Percentiles rank a stretch among this genome's conserved stretches.
These are phyloP conservation scores for Phrynocephalus vlangalii DNA, from an alignment of 2,797 vertebrate genomes.

Conservation along the genomic window DNA sequence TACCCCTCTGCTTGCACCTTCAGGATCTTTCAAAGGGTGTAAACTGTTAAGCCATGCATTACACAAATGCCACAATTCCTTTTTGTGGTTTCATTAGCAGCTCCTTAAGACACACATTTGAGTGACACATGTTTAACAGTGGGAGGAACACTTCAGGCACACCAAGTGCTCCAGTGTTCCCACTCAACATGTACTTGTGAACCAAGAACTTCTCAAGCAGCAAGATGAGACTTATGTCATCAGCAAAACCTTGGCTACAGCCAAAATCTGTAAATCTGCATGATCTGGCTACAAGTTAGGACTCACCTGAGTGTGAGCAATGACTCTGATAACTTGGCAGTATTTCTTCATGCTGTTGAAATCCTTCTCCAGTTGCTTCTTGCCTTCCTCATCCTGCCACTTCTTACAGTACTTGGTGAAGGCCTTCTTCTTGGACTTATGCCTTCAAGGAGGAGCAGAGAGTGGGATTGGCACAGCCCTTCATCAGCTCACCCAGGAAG, in stretches of 20 bases:
- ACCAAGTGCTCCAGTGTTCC: neutral
- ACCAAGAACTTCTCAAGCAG: neutral
- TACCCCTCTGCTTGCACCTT: neutral
- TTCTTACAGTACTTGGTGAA: conserved; percentile 99
- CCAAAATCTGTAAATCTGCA: neutral
- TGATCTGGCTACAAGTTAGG: accelerated
- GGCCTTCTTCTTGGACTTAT: conserved; percentile 99
- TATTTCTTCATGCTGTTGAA: conserved; percentile 97
- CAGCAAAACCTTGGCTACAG: neutral
- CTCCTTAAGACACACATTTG: neutral
- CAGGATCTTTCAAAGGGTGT: neutral
- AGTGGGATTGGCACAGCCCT: conserved; percentile 80
- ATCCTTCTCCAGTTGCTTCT: conserved; percentile 98
- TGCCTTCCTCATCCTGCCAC: conserved; percentile 97
- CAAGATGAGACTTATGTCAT: neutral
- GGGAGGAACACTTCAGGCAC: neutral
- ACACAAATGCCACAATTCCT: neutral
- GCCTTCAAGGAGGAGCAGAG: conserved; percentile 85
- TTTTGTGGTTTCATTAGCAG: neutral
- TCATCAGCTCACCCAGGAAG: conserved; percentile 80
- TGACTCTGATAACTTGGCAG: conserved; percentile 93
- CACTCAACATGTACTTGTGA: neutral
- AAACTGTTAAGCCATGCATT: neutral
- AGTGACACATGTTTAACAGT: neutral
- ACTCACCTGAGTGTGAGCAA: conserved; percentile 96